A percentile compares a stretch with the other conserved stretches of the same genome.
Evolutionary conservation across 2,113 vertebrate genomes (phyloP).

Genomic region (Aix galericulata): DNA sequence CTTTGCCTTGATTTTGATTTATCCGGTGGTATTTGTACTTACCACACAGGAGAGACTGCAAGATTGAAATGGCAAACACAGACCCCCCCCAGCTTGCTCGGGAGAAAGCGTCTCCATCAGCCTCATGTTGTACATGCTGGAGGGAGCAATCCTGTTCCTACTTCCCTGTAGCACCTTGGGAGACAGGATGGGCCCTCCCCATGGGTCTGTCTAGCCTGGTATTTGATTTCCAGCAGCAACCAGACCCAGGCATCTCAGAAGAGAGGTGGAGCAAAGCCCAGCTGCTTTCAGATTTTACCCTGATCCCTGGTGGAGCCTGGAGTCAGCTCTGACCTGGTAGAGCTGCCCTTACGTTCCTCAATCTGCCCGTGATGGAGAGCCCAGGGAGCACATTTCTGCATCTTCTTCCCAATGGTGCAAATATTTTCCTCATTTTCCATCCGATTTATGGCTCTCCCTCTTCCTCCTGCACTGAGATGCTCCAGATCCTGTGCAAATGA

Average conservation of each 20-base stretch:
- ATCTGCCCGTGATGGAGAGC: accelerated
- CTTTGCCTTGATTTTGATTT: background rate
- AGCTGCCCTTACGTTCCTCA: background rate
- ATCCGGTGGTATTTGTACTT: background rate
- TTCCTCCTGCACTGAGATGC: background rate
- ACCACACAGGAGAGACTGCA: background rate
- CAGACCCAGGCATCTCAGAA: background rate
- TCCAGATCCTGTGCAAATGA: background rate
- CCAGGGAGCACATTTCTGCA: background rate
- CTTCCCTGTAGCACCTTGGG: background rate
- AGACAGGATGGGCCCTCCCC: background rate
- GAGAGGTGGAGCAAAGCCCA: background rate
- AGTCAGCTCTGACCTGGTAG: background rate
- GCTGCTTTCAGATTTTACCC: background rate
- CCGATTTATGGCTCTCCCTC: background rate
- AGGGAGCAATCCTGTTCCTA: background rate
- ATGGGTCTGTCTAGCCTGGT: background rate
- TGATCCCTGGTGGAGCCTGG: background rate
- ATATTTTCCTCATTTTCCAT: background rate
- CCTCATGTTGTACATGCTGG: background rate
- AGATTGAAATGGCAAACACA: background rate
- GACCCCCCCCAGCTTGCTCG: background rate
- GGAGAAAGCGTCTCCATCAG: background rate
- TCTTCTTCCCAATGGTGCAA: background rate
- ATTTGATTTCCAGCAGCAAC: background rate